Percentiles rank a stretch among this genome's conserved stretches.
Conservation (phyloP, 2,888 invertebrate genomes). For the Glaucopsyche alexis region DNA sequence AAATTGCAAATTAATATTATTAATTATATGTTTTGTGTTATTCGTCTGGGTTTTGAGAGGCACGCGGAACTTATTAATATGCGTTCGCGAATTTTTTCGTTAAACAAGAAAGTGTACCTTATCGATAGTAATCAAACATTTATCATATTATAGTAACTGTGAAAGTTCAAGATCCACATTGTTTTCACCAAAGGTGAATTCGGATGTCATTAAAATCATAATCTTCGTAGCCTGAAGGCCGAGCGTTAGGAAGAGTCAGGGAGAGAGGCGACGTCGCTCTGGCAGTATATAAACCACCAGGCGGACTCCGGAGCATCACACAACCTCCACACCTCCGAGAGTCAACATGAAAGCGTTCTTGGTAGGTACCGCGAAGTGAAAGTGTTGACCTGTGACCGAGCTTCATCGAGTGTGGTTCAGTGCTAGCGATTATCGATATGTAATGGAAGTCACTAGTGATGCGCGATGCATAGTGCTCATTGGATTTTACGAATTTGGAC, state of each 20-base stretch:
- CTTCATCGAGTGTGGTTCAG: conserved; percentile 63
- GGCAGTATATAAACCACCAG: conserved; percentile 69
- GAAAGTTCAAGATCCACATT: conserved; percentile 71
- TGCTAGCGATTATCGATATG: conserved; percentile 48
- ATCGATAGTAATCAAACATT: conserved; percentile 7
- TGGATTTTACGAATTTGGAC: not conserved
- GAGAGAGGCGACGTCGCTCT: conserved; percentile 71
- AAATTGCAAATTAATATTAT: not conserved
- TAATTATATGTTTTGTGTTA: not conserved
- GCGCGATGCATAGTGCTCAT: conserved; percentile 9
- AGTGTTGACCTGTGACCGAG: conserved; percentile 70
- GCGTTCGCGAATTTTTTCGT: not conserved
- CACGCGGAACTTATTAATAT: not conserved
- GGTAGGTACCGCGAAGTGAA: conserved; percentile 78
- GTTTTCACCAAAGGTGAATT: conserved; percentile 76
- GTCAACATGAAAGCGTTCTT: conserved; percentile 80
- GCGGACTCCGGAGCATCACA: conserved; percentile 70
- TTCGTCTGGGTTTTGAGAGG: not conserved
- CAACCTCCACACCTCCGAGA: conserved; percentile 75
- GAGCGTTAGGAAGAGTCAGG: conserved; percentile 76
- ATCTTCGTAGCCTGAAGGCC: conserved; percentile 76
- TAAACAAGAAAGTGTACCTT: not conserved
- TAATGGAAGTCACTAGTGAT: conserved; percentile 30
- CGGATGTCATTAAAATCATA: conserved; percentile 78
- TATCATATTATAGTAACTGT: conserved; percentile 40